Base-by-base conservation (phyloP, 2,888 invertebrate species). In the Drosophila setosimentum region DNA sequence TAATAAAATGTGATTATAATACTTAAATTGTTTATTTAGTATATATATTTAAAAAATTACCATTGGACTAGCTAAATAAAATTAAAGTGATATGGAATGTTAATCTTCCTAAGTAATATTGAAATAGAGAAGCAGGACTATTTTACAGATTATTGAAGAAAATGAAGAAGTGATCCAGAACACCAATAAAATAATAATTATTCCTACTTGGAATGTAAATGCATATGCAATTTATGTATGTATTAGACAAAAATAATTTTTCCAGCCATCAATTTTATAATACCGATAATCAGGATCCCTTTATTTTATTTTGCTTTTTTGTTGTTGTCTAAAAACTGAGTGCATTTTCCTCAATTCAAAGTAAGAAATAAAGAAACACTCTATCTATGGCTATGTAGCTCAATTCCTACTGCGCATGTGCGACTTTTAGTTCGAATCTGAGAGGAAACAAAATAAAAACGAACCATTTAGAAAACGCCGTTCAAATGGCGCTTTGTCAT, bases 401-500 rank as follows among this genome's bases (percentile, higher is more conserved):
- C 51, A 4, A 2, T 16, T 7, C 54, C 2, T 2, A 2, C 6
- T 45, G 78, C 84, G 82, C 83, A 79, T 60, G 79, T 66, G 51
- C 29, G 11, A 24, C 7, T 45, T 32, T n/a, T 5, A 49, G 13
- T 42, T 32, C 37, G 40, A 66, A 40, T 45, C 37, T 29, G 54
- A 51, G 58, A 67, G 27, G 18, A n/a, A 10, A 13, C 50, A 29
- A 48, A 24, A 0, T 11, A 59, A 75, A 80, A 30, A 49, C 83
- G 83, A 83, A 80, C 87, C 51, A 78, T 66, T 45, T 53, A 10
- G 16, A 59, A 21, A 27, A 3, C 11, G 58, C n/a, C 64, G 89
- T n/a, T 10, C 30, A 73, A 86, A 63, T 71, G 83, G 69, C 89
- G 89, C 80, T 69, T 61, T 67, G 45, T 24, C 32, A 3, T 27